Conservation (phyloP, 2,888 invertebrate genomes). For the Blera fallax region DNA sequence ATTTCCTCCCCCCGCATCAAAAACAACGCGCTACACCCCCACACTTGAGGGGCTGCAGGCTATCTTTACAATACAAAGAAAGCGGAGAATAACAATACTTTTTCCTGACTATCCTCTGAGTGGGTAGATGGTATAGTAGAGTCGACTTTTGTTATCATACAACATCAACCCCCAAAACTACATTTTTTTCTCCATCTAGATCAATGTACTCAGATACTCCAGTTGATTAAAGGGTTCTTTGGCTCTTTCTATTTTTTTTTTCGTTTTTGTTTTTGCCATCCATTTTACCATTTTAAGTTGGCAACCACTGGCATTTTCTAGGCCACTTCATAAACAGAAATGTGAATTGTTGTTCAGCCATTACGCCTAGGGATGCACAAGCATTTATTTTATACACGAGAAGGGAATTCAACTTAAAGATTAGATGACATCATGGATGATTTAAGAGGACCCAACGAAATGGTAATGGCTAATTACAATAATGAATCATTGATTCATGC, state of each 20-base stretch:
- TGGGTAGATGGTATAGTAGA: background rate
- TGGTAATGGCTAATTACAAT: background rate
- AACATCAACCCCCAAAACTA: slow-evolving; percentile 52
- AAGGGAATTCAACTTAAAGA: background rate
- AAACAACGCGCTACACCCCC: background rate
- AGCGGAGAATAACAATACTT: slow-evolving; percentile 14
- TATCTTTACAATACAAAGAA: slow-evolving; percentile 17
- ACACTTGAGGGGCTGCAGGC: slow-evolving; percentile 8
- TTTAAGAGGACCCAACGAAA: background rate
- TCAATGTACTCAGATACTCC: slow-evolving; percentile 65
- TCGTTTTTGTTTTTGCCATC: background rate
- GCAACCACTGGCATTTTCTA: slow-evolving; percentile 8
- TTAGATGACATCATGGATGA: slow-evolving; percentile 28
- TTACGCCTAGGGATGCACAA: slow-evolving; percentile 5
- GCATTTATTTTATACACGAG: background rate
- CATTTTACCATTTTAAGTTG: slow-evolving; percentile 22
- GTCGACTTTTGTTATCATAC: slow-evolving; percentile 44
- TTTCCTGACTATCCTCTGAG: background rate
- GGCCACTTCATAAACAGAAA: slow-evolving; percentile 31
- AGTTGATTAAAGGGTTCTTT: slow-evolving; percentile 52
- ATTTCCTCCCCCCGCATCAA: background rate
- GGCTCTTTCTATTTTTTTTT: too few species aligned
- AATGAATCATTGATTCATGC: slow-evolving; percentile 15
- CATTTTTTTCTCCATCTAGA: slow-evolving; percentile 31
- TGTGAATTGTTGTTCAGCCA: slow-evolving; percentile 1